Conservation (phyloP, 2,113 vertebrate species). For the Progne subis region DNA sequence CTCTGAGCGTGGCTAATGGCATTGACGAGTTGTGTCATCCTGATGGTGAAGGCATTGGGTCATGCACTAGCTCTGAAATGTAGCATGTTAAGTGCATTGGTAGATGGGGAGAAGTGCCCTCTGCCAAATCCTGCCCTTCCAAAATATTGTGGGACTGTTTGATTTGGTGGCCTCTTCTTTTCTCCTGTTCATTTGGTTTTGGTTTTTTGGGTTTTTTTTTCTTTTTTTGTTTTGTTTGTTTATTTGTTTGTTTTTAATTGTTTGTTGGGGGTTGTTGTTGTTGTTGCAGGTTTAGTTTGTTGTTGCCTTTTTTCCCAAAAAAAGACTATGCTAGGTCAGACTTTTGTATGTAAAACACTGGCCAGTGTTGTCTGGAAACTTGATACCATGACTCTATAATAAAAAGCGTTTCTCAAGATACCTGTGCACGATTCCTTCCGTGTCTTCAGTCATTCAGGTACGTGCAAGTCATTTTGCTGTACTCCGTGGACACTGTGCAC, state of each 20-base stretch:
- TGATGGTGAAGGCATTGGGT: background rate
- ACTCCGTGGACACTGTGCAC: background rate
- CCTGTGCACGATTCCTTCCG: background rate
- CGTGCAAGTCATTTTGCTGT: background rate
- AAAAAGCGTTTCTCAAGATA: background rate
- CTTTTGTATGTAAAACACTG: background rate
- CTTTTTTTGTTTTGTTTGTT: too few species aligned
- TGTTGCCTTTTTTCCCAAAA: background rate
- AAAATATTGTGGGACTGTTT: background rate
- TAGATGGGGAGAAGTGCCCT: background rate
- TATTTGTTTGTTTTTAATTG: too few species aligned
- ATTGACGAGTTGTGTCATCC: background rate
- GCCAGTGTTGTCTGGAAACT: background rate
- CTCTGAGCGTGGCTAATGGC: background rate
- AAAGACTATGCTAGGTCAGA: background rate
- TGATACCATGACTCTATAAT: background rate
- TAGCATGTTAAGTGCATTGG: background rate
- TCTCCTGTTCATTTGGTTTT: background rate
- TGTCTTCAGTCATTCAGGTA: background rate
- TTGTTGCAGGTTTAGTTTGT: background rate
- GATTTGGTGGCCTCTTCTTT: background rate
- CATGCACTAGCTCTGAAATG: background rate
- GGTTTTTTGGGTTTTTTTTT: too few species aligned
- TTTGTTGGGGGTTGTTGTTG: background rate
- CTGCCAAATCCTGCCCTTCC: background rate